Evolutionary conservation across 1,140 invertebrate genomes (phyloP), one percentile per base, ranked within the genome.

Genomic region (Nephila pilipes): DNA sequence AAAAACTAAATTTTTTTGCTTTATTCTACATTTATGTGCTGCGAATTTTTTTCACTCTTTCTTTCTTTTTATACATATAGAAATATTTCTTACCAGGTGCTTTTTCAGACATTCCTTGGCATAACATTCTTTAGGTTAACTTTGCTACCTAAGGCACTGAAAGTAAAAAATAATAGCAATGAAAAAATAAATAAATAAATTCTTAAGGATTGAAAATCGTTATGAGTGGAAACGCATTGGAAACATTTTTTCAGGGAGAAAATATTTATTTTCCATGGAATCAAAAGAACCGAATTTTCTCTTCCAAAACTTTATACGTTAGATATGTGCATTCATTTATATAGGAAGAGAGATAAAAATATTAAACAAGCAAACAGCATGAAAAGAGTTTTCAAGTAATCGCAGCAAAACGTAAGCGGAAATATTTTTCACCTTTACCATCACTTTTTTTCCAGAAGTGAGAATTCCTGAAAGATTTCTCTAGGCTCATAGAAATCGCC

Each of bases 331-430:
- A 32, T 20, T 32, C 36, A 20, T 32, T 29, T 80, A 80, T 80
- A 38, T 14, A 80, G 29, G 6, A 80, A 80, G 22, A n/a, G 60
- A 63, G n/a, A 14, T 63, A 80, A 79, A 80, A 80, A 80, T 32
- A 80, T 80, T 80, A 80, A 80, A 38, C 20, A 80, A 80, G 29
- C 75, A 80, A 80, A 80, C 75, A 29, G 29, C n/a, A n/a, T 63
- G 60, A 63, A 63, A 63, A 65, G 8, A 65, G 63, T 65, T 65
- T 63, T 63, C 60, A 22, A 8, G 14, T 46, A 46, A 80, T 22
- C 32, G 36, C 2, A 80, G 75, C 0, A 29, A n/a, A 38, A 80
- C 32, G 14, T 20, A 80, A 80, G 38, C 32, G 20, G 79, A 80
- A 46, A 80, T 80, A 80, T 80, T 80, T 80, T 80, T 80, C 75